phyloP scores from a whole-genome alignment of 1,140 invertebrate genomes.

The Limonius californicus region DNA sequence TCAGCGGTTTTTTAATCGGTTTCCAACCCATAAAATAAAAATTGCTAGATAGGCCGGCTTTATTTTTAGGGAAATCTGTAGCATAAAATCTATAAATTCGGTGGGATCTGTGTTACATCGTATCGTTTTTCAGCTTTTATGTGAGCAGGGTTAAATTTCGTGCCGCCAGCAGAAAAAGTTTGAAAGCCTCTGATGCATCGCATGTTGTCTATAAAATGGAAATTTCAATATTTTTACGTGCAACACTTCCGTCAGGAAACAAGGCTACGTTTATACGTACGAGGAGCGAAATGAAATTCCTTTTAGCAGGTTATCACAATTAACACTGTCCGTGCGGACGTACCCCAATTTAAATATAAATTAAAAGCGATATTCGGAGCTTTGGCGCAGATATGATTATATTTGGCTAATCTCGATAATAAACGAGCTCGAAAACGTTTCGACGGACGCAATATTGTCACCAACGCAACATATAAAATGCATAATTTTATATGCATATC shows the following conservation, averaged over 20 bases:
- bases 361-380: slow-evolving; percentile 10
- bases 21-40: slow-evolving; percentile 25
- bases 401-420: slow-evolving; percentile 11
- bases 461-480: slow-evolving; percentile 12
- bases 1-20: slow-evolving; percentile 18
- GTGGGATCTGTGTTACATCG: slow-evolving; percentile 19
- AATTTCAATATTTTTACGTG: slow-evolving; percentile 5
- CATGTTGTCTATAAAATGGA: slow-evolving; percentile 11
- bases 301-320: slow-evolving; percentile 8
- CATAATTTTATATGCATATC: slow-evolving; percentile 10
- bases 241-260: neutral
- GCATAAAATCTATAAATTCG: slow-evolving; percentile 23
- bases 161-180: slow-evolving; percentile 22
- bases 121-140: slow-evolving; percentile 23
- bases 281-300: neutral
- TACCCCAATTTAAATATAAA: slow-evolving; percentile 9
- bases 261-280: neutral
- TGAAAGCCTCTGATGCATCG: slow-evolving; percentile 22
- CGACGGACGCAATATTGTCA: neutral
- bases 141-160: slow-evolving; percentile 21
- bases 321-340: neutral
- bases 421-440: neutral
- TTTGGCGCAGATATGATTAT: slow-evolving; percentile 7
- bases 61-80: slow-evolving; percentile 18
- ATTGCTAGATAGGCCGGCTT: slow-evolving; percentile 16